A percentile compares a stretch with the other conserved stretches of the same genome.
phyloP scores from a whole-genome alignment of 2,797 vertebrate species.

The Characodon lateralis region DNA sequence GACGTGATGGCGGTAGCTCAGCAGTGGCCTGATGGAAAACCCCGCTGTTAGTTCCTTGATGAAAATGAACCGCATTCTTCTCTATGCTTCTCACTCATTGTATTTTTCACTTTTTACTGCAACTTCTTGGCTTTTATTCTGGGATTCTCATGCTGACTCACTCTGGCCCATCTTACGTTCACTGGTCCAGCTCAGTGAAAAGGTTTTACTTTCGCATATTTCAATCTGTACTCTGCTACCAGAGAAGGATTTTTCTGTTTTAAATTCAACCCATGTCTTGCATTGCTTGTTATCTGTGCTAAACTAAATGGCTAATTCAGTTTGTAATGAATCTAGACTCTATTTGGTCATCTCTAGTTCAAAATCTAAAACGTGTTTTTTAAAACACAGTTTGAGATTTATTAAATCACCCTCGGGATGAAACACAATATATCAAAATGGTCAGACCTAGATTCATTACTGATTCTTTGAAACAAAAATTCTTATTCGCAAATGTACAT shows the following conservation, averaged over 20 bases:
- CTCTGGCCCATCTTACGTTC: background rate
- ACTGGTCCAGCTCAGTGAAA: background rate
- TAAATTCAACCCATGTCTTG: background rate
- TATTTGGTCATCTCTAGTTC: background rate
- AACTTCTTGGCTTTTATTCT: constrained; percentile 16
- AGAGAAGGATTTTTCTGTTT: background rate
- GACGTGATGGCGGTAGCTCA: constrained; percentile 34
- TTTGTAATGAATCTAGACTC: background rate
- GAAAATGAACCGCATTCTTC: constrained; percentile 28
- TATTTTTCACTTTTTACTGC: background rate
- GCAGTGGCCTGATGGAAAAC: constrained; percentile 40
- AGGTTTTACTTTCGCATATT: background rate
- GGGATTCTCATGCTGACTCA: constrained; percentile 34
- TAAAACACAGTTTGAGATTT: background rate
- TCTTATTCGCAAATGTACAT: no score
- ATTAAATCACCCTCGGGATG: no score
- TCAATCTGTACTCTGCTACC: background rate
- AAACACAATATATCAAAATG: background rate
- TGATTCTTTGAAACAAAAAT: background rate
- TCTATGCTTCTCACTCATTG: constrained; percentile 3
- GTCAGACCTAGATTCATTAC: background rate
- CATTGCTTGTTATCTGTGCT: background rate
- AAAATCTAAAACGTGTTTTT: background rate
- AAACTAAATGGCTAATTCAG: background rate
- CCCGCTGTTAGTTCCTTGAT: constrained; percentile 28